These are phyloP conservation scores for Misgurnus mizolepis DNA, from an alignment of 2,113 vertebrate genomes.

Conservation along the genomic window DNA sequence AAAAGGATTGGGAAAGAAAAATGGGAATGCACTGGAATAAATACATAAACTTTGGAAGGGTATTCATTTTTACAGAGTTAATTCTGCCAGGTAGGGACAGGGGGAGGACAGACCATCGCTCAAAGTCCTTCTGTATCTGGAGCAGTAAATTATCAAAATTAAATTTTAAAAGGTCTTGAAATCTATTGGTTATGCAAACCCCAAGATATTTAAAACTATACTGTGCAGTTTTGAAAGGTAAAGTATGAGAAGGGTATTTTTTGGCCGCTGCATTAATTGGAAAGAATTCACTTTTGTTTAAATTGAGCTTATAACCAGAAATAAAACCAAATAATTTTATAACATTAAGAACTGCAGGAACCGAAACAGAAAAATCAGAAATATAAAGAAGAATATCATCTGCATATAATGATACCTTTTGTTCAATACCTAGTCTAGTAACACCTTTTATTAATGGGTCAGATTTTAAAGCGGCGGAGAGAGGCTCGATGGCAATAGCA, in stretches of 20 bases:
- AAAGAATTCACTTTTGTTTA: no score
- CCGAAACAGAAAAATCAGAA: no score
- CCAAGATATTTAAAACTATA: no score
- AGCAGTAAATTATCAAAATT: conserved; percentile 17
- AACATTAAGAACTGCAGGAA: no score
- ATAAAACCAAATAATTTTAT: no score
- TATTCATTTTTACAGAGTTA: conserved; percentile 23
- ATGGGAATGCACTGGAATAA: conserved; percentile 16
- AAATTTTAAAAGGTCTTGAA: background rate
- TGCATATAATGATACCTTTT: conserved; percentile 16
- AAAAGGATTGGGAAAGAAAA: conserved; percentile 6
- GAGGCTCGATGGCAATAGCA: conserved; percentile 8
- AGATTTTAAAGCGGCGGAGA: background rate
- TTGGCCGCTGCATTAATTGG: no score
- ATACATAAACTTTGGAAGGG: conserved; percentile 19
- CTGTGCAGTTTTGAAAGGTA: no score
- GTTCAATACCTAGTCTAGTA: conserved; percentile 3
- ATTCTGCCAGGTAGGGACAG: background rate
- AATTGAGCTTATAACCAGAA: no score
- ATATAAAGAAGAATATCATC: background rate
- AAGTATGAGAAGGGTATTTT: no score
- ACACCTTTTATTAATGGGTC: background rate
- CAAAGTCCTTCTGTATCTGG: background rate
- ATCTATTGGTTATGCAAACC: no score
- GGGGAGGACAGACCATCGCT: background rate